These are phyloP conservation scores for Neria commutata DNA, from an alignment of 2,888 invertebrate species.

Conservation along the genomic window DNA sequence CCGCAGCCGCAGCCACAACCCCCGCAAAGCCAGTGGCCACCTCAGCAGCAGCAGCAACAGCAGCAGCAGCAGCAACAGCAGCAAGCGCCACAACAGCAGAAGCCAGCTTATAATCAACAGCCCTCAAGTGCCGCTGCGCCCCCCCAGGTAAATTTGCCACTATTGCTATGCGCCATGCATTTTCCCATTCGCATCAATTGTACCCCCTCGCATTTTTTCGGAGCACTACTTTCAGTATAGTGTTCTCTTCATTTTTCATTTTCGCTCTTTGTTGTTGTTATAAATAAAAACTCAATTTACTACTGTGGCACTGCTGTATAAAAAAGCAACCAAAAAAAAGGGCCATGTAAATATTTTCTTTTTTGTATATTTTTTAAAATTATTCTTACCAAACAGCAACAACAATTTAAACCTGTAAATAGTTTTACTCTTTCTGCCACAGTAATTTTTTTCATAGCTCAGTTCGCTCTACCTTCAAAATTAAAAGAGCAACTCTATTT, in stretches of 20 bases:
- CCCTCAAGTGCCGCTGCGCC: conserved; percentile 37
- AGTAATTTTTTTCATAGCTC: too few species aligned
- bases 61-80: conserved; percentile 25
- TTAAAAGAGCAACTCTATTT: too few species aligned
- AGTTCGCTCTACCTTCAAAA: too few species aligned
- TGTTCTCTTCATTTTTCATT: not conserved
- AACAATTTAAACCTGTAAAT: conserved; percentile 5
- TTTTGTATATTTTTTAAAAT: conserved; percentile 7
- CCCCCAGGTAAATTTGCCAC: conserved; percentile 53
- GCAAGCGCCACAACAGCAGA: conserved; percentile 27
- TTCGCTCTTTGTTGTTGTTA: not conserved
- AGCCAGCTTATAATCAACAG: conserved; percentile 24
- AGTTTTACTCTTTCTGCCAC: conserved; percentile 3
- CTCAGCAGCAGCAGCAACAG: conserved; percentile 33
- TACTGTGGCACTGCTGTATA: too few species aligned
- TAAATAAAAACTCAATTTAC: not conserved
- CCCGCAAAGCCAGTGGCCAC: conserved; percentile 44
- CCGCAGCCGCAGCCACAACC: conserved; percentile 55
- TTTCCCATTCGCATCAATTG: not conserved
- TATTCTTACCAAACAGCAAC: conserved; percentile 1
- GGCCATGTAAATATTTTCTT: conserved; percentile 10
- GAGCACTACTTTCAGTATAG: not conserved
- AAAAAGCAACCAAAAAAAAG: not conserved
- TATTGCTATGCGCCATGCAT: too few species aligned
- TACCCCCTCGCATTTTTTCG: too few species aligned